A percentile compares a stretch with the other conserved stretches of the same genome.
phyloP scores from a whole-genome alignment of 2,113 vertebrate genomes.

The Psilopsiagon aurifrons region DNA sequence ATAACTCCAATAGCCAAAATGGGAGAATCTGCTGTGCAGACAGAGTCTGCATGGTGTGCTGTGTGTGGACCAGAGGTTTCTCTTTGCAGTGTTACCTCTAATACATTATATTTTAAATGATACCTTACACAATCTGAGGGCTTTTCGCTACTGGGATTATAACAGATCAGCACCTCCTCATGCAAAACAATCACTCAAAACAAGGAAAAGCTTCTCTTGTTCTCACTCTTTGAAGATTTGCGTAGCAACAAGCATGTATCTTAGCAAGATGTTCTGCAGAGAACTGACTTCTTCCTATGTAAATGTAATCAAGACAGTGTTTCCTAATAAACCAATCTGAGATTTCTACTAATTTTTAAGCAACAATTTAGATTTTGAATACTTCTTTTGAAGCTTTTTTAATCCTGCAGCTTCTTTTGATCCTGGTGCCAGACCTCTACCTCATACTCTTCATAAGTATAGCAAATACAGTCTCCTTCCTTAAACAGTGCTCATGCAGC shows the following conservation, averaged over 20 bases:
- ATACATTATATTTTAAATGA: neutral
- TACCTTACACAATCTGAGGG: neutral
- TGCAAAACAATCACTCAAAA: neutral
- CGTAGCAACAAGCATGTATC: neutral
- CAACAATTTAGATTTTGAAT: neutral
- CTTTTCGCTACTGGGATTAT: neutral
- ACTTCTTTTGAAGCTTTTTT: neutral
- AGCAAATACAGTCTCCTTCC: neutral
- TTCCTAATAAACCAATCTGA: neutral
- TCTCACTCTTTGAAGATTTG: neutral
- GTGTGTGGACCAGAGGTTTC: neutral
- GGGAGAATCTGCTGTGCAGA: neutral
- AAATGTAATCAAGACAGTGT: neutral
- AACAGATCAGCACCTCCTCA: neutral
- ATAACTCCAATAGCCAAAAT: neutral
- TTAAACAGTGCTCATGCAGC: neutral
- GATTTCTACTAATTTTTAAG: neutral
- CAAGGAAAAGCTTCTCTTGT: neutral
- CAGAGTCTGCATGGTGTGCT: accelerated
- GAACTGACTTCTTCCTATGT: neutral
- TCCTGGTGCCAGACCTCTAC: neutral
- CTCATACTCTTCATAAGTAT: neutral
- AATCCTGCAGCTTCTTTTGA: neutral
- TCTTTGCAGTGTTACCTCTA: neutral
- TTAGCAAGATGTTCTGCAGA: neutral